Percentiles rank a stretch among this genome's conserved stretches.
Evolutionary conservation across 2,113 vertebrate genomes (phyloP).

Genomic region (Neotragus pygmaeus): DNA sequence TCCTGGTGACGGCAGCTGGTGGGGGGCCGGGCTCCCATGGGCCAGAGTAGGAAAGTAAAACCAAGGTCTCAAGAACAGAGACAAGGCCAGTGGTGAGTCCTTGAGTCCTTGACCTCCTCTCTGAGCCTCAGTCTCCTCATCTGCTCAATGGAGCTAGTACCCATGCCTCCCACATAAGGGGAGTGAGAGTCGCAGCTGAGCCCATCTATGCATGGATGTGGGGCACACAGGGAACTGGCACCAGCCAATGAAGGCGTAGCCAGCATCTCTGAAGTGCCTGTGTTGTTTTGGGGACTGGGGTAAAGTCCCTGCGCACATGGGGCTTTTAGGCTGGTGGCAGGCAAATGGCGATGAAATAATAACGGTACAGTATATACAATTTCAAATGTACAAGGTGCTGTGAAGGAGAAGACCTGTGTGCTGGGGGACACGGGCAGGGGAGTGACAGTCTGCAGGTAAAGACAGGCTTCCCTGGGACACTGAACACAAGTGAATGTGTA

Average conservation of each 20-base stretch:
- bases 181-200: not conserved
- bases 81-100: not conserved
- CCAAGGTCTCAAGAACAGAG: not conserved
- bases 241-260: not conserved
- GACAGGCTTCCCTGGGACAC: not conserved
- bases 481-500: not conserved
- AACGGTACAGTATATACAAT: not conserved
- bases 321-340: not conserved
- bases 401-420: not conserved
- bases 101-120: not conserved
- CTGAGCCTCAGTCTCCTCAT: not conserved
- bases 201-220: fast-evolving
- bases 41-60: not conserved
- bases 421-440: not conserved
- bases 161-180: not conserved
- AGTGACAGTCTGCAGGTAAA: not conserved
- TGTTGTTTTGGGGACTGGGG: not conserved
- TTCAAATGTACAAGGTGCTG: not conserved
- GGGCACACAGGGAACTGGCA: not conserved
- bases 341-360: not conserved
- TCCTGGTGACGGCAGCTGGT: not conserved
- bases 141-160: not conserved
- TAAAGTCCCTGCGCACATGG: too few relatives aligned
- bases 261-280: not conserved
- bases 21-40: not conserved